Evolutionary conservation across 1,140 invertebrate genomes (phyloP).

Genomic region (Caenorhabditis brenneri): DNA sequence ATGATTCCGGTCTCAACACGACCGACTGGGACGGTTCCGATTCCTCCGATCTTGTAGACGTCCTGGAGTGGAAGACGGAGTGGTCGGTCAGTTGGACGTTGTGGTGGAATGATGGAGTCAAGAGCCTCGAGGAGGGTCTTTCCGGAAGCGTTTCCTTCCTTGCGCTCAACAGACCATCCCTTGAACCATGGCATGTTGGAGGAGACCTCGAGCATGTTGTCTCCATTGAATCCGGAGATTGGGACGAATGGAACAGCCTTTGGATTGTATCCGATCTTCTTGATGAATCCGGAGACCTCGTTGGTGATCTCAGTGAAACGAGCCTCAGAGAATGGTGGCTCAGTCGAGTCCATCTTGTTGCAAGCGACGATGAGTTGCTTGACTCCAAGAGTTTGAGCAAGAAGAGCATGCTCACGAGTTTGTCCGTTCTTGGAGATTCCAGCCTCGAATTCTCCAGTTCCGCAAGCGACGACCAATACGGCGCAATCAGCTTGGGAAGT

Average conservation of each 20-base stretch:
- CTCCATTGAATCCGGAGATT: conserved; percentile 95
- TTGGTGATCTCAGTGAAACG: conserved; percentile 97
- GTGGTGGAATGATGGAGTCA: conserved; percentile 90
- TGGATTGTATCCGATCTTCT: conserved; percentile 96
- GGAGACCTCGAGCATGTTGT: conserved; percentile 64
- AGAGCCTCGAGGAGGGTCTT: conserved; percentile 90
- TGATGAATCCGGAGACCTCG: conserved; percentile 83
- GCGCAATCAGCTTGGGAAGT: conserved; percentile 87
- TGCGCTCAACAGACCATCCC: conserved; percentile 90
- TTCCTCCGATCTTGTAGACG: conserved; percentile 99
- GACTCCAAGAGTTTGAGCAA: conserved; percentile 96
- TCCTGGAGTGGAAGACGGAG: conserved; percentile 95
- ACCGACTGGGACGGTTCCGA: conserved; percentile 97
- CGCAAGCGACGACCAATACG: conserved; percentile 92
- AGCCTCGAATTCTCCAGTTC: conserved; percentile 95
- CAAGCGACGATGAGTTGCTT: conserved; percentile 97
- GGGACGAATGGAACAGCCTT: conserved; percentile 93
- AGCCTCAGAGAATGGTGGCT: conserved; percentile 87
- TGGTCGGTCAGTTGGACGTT: conserved; percentile 91
- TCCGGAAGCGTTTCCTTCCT: conserved; percentile 84
- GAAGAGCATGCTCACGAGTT: conserved; percentile 95
- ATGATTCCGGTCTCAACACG: conserved; percentile 95
- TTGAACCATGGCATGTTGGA: conserved; percentile 83
- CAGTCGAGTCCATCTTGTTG: conserved; percentile 94
- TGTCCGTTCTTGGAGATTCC: conserved; percentile 98